Evolutionary conservation across 1,140 invertebrate species (phyloP).

Genomic region (Hycleus cichorii): DNA sequence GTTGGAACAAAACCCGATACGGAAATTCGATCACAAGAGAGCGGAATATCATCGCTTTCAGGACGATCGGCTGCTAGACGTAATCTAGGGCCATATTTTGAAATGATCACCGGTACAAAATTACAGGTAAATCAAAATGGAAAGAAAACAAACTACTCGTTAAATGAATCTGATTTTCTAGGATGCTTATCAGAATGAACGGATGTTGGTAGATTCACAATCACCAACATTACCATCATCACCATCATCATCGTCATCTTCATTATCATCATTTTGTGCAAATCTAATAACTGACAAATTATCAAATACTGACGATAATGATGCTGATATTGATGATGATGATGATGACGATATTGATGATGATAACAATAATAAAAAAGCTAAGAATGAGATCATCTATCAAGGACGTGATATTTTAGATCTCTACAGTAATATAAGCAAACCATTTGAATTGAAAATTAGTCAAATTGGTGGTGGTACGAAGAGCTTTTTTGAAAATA

Average conservation of each 20-base stretch:
- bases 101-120: background rate
- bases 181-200: too few relatives aligned
- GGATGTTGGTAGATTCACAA: too few relatives aligned
- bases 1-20: background rate
- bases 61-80: background rate
- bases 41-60: slow-evolving; percentile 23
- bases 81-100: background rate
- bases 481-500: slow-evolving; percentile 21
- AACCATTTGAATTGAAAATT: background rate
- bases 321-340: too few relatives aligned
- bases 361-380: background rate
- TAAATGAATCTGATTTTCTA: too few relatives aligned
- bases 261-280: too few relatives aligned
- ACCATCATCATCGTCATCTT: too few relatives aligned
- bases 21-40: slow-evolving; percentile 8
- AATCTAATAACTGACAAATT: too few relatives aligned
- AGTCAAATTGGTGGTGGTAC: slow-evolving; percentile 2
- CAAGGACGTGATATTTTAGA: background rate
- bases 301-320: too few relatives aligned
- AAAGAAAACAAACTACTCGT: background rate
- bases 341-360: too few relatives aligned
- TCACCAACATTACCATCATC: too few relatives aligned
- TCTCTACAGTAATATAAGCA: background rate
- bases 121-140: background rate
- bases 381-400: background rate